Evolutionary conservation across 2,113 vertebrate genomes (phyloP), one percentile per base, ranked within the genome.

Genomic region (Procavia capensis): DNA sequence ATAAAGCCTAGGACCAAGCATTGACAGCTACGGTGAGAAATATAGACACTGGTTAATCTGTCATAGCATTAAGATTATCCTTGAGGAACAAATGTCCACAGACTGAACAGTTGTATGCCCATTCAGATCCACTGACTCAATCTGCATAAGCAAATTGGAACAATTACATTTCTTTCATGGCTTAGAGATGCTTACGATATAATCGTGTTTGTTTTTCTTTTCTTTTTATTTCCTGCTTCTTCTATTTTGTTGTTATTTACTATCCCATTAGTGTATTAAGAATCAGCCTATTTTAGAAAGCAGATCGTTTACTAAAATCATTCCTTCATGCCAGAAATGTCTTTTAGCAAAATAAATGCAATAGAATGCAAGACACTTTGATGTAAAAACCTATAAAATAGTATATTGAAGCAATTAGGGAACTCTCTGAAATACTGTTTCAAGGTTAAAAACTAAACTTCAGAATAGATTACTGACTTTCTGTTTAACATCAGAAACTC

Each of bases 361-460:
- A 96, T 91, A 79, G 36, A 86, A 84, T 13, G 68, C n/a, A 95
- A 87, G 72, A 89, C 14, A 57, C 20, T 97, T 96, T 94, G 47
- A 95, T 91, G 88, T 64, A 66, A 34, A 88, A 90, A 75, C 70
- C 66, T 70, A 91, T 85, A 92, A 96, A 95, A 95, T 63, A 90
- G 76, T 89, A 95, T 4, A 92, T 54, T 43, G 59, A 82, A 91
- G 93, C 85, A 87, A 95, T 0, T 72, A 97, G 29, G 16, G 54
- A 78, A 82, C 29, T 34, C 39, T 93, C 92, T 34, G 31, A 93
- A 39, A 70, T 72, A 81, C 87, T 85, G 17, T 95, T 25, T 8
- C 39, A 95, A 86, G 31, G 43, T 78, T 93, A 96, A 94, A 97
- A 87, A 93, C 36, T 34, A 39, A 96, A 97, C 85, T 1, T 89